Evolutionary conservation across 2,113 vertebrate species (phyloP), one percentile per base, ranked within the genome.

Genomic region (Tamias sibiricus): DNA sequence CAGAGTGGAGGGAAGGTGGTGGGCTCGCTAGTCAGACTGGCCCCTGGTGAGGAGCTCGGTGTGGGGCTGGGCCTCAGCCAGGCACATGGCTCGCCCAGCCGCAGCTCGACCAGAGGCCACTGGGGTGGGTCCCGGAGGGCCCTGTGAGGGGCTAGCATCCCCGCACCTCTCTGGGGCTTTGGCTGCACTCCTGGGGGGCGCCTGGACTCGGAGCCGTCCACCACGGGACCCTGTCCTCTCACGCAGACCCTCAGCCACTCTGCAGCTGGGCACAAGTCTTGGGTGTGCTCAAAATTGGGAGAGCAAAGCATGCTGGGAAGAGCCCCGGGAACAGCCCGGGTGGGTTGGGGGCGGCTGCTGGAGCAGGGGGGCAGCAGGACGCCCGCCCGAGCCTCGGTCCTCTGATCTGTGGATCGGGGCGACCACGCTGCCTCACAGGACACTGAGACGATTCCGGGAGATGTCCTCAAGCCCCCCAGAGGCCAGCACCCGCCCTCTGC

Each of bases 281-380:
- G 9, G 10, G 37, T 82, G 24, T 26, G 16, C 37, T 84, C 40
- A 10, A 37, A 57, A 37, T 1, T 0, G 13, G 49, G 54, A 87
- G 71, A 19, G 42, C 28, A 9, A 71, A 7, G 2, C 0, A 0
- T 0, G 4, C 10, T 2, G 1, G 16, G 57, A 5, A 0, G n/a
- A 74, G 66, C 84, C 35, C 3, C 2, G 1, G 16, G 54, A 44
- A 8, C 4, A 66, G 62, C 49, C 3, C 37, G 0, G 4, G 71
- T 64, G 30, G 30, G 83, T 2, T 6, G 0, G 19, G 30, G 8
- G 11, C 0, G 12, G 16, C 42, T 32, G 26, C 69, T 0, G 16
- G n/a, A 35, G 16, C 6, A 12, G 7, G 0, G 6, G 4, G 11
- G 84, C 24, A 13, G 20, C 16, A 14, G 40, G 37, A 3, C 49